phyloP scores from a whole-genome alignment of 2,113 vertebrate species.

The Micromys minutus region DNA sequence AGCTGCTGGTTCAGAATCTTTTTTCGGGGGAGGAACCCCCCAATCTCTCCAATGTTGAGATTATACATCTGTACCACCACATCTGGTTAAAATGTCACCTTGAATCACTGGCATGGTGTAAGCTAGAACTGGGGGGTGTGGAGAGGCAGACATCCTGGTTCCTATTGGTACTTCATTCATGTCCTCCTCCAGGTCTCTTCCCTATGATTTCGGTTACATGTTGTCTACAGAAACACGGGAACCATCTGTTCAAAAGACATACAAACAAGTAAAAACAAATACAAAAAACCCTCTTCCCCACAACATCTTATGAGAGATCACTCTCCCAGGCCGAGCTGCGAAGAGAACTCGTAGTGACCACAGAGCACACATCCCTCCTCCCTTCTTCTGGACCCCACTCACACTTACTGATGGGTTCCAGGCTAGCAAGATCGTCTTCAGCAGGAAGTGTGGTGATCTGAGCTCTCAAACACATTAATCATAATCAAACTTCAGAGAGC shows the following conservation, averaged over 20 bases:
- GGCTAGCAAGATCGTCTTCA: not conserved
- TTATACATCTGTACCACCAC: not conserved
- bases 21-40: not conserved
- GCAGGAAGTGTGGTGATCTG: not conserved
- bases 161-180: not conserved
- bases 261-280: not conserved
- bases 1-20: not conserved
- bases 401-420: not conserved
- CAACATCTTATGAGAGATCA: not conserved
- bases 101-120: not conserved
- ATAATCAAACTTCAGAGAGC: constrained; percentile 50
- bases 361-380: not conserved
- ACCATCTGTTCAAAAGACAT: not conserved
- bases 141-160: not conserved
- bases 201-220: not conserved
- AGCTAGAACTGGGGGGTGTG: not conserved
- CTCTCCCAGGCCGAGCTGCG: not conserved
- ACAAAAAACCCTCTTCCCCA: not conserved
- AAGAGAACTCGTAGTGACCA: not conserved
- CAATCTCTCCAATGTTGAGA: not conserved
- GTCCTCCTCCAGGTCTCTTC: not conserved
- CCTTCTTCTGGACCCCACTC: not conserved
- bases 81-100: not conserved
- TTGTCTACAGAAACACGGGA: not conserved
- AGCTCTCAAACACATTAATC: constrained; percentile 47